A percentile compares a stretch with the other conserved stretches of the same genome.
Evolutionary conservation across 1,140 invertebrate species (phyloP).

Genomic region (Andricus grossulariae): DNA sequence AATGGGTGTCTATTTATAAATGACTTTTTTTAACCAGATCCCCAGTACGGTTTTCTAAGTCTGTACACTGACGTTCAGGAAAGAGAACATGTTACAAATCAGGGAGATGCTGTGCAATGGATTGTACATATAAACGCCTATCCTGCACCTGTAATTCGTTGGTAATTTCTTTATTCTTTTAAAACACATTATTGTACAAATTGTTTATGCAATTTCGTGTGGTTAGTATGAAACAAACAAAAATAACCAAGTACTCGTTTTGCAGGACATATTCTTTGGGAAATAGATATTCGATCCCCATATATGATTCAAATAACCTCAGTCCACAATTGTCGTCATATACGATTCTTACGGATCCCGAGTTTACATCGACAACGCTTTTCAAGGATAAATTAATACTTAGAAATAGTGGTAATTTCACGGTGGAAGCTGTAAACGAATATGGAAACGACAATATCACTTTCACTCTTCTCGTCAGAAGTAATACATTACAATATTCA

Average conservation of each 20-base stretch:
- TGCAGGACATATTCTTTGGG: conserved; percentile 5
- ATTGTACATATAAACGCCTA: conserved; percentile 70
- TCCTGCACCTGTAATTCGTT: conserved; percentile 68
- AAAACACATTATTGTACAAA: not conserved
- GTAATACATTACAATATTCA: conserved; percentile 7
- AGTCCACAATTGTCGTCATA: not conserved
- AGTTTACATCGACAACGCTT: not conserved
- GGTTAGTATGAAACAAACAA: not conserved
- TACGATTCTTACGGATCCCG: not conserved
- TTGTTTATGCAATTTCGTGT: too few species aligned
- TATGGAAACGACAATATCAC: not conserved
- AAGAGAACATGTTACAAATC: conserved; percentile 50
- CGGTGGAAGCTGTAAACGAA: conserved; percentile 4
- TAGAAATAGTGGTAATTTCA: not conserved
- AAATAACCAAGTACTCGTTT: not conserved
- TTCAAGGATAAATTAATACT: conserved; percentile 1
- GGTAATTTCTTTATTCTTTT: conserved; percentile 57
- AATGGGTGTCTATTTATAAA: too few species aligned
- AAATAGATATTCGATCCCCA: not conserved
- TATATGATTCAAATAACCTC: not conserved
- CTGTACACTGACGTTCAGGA: conserved; percentile 62
- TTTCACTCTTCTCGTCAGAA: conserved; percentile 12
- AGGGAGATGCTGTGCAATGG: conserved; percentile 61
- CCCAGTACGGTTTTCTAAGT: conserved; percentile 58
- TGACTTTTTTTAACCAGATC: not conserved